Percentiles rank a stretch among this genome's conserved stretches.
These are phyloP conservation scores for Myotis findleyi DNA, from an alignment of 2,797 vertebrate genomes.

Conservation along the genomic window DNA sequence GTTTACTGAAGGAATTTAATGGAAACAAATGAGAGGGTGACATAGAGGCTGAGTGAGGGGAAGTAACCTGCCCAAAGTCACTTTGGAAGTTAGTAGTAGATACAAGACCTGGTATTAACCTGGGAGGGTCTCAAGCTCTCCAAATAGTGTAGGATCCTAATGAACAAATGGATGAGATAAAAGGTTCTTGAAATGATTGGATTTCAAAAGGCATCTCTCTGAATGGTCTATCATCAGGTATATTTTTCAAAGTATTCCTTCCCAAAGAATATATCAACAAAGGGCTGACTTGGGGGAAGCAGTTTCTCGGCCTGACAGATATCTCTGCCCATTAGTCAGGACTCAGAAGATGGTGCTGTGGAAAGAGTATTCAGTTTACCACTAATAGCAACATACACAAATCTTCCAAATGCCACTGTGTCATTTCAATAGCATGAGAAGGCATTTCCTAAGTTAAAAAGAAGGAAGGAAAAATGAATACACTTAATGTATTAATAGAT, in stretches of 20 bases:
- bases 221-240: background rate
- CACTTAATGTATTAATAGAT: background rate
- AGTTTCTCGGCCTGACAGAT: background rate
- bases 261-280: background rate
- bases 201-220: background rate
- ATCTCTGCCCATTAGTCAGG: background rate
- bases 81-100: background rate
- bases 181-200: background rate
- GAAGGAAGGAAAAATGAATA: background rate
- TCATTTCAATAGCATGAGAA: background rate
- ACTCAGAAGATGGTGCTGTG: background rate
- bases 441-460: background rate
- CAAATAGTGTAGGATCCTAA: background rate
- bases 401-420: background rate
- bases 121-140: background rate
- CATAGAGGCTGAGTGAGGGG: background rate
- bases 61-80: background rate
- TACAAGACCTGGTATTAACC: background rate
- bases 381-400: background rate
- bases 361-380: background rate
- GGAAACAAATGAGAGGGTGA: background rate
- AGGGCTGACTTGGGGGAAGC: background rate
- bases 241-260: background rate
- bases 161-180: background rate
- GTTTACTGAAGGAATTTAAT: background rate